These are phyloP conservation scores for Mesoligia furuncula DNA, from an alignment of 2,888 invertebrate genomes.

Conservation along the genomic window DNA sequence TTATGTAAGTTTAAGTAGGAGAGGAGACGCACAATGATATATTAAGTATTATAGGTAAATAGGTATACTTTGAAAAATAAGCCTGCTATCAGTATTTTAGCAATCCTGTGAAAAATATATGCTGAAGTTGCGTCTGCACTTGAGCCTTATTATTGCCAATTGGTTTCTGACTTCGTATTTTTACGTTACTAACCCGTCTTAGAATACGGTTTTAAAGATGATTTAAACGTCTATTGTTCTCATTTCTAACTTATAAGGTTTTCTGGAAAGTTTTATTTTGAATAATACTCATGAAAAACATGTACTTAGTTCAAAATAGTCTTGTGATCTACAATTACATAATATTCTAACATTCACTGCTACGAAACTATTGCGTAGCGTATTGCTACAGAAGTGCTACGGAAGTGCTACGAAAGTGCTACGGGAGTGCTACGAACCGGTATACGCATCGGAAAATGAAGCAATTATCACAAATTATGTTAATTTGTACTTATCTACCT, in stretches of 20 bases:
- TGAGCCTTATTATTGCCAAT: neutral
- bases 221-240: neutral
- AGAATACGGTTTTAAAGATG: neutral
- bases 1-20: neutral
- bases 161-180: neutral
- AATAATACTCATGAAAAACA: neutral
- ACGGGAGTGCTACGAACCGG: slow-evolving; percentile 21
- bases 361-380: slow-evolving; percentile 28
- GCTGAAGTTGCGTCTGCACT: neutral
- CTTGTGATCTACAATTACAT: neutral
- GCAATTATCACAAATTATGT: slow-evolving; percentile 17
- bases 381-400: slow-evolving; percentile 27
- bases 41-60: neutral
- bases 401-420: slow-evolving; percentile 30
- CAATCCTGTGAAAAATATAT: neutral
- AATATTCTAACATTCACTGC: neutral
- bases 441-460: slow-evolving; percentile 7
- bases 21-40: neutral
- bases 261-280: neutral
- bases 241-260: neutral
- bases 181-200: neutral
- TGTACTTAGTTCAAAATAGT: neutral
- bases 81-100: neutral
- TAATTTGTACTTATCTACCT: slow-evolving; percentile 20
- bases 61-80: neutral